Evolutionary conservation across 2,888 invertebrate species (phyloP), one percentile per base, ranked within the genome.

Genomic region (Aspidiotus destructor): DNA sequence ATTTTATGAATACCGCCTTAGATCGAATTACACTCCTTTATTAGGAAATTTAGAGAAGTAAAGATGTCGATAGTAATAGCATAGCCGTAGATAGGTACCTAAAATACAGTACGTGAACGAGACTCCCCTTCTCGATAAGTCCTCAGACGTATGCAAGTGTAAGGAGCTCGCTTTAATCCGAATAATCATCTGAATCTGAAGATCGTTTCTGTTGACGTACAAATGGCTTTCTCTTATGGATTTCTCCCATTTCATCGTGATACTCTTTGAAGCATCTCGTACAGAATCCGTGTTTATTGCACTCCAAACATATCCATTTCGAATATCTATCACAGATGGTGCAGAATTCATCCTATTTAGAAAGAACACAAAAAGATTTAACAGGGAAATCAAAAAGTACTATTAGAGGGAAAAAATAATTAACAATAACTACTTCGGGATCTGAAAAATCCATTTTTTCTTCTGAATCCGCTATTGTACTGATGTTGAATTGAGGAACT

Each of bases 191-290:
- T 6, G 9, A 28, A 15, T 55, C 55, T 15, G 17, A 55, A 55
- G 55, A 16, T 58, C 13, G 13, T 17, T 0, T 44, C 17, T 16
- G 17, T 41, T 41, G 41, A 55, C 42, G 42, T 44, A 54, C 54
- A n/a, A 55, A 65, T 11, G 13, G 41, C 9, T 57, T 55, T 11
- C 48, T 15, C 28, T 17, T 41, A 57, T 65, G 64, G 11, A 11
- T 41, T 17, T 55, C 57, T 9, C 44, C 64, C 17, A 57, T 42
- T 1, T 65, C 64, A 42, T 65, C 57, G 58, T 65, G 64, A 41
- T 44, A 65, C 44, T 65, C 64, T 65, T 65, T 55, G 17, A 44
- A 65, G n/a, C 64, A 65, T 10, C 41, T 57, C 7, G 44, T 17
- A 42, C 64, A 65, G n/a, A 57, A 65, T 44, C 55, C 13, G 8